Evolutionary conservation across 2,888 invertebrate genomes (phyloP), one percentile per base, ranked within the genome.

Genomic region (Gibbula magus): DNA sequence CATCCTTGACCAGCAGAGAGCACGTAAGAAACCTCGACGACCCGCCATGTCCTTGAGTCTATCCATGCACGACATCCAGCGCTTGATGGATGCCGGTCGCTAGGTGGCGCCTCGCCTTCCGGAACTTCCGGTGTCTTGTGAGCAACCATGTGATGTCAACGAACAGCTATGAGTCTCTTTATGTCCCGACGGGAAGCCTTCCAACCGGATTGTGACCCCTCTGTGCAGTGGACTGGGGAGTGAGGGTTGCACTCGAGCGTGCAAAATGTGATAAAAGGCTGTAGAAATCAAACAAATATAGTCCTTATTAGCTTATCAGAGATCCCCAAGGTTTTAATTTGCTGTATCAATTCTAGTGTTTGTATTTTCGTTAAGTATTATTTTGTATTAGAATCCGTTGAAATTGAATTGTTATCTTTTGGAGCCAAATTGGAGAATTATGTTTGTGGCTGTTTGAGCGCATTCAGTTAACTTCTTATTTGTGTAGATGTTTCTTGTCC

Each of bases 61-160:
- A 7, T 54, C 77, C 22, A 29, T 80, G 35, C 51, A 77, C 20
- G 61, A 77, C 52, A 66, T 80, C 51, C 74, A 77, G 25, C 77
- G 53, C 8, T 74, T 77, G 74, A 80, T 80, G 80, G 75, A 78
- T 7, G 80, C 80, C 32, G 80, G 80, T 74, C 77, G 45, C 61
- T 61, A 61, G 61, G 61, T 61, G 13, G 61, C 61, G 61, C 61
- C 29, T 25, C 29, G 29, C 25, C 13, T 61, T 16, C 29, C 61
- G 61, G 61, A 61, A 29, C 29, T 61, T 61, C 61, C 61, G 25
- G 29, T 29, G 29, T 29, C 56, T 61, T 61, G 61, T 29, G 29
- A 61, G 29, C 25, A 61, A 61, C 29, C 25, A 10, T 61, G 61
- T 61, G 61, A 61, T 61, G 61, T 61, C 25, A 61, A 61, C 61